Base-by-base conservation (phyloP, 1,140 invertebrate species). In the Anastrepha obliqua region DNA sequence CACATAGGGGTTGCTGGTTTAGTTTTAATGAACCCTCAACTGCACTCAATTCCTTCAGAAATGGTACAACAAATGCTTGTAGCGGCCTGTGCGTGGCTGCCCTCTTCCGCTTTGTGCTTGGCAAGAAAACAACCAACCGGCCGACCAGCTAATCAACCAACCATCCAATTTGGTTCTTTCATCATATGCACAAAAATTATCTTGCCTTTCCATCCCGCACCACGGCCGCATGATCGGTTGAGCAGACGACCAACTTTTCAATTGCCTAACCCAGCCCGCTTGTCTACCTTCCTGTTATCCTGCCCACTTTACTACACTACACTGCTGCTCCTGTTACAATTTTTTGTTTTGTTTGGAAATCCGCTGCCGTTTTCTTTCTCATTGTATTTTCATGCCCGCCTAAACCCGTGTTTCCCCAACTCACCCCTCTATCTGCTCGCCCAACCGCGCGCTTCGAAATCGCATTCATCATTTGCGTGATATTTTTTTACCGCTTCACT, bases 11-110 rank as follows among this genome's bases (percentile, higher is more conserved):
- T 86, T 86, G 58, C 29, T 65, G 85, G 85, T 20, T 86, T 65
- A 86, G 29, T 86, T 86, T 86, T 86, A 86, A 86, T 86, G 44
- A 86, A 60, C 59, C 58, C 85, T 86, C 85, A 59, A 11, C 15
- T 62, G 8, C 15, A n/a, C 1, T 81, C 8, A 81, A 29, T n/a
- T 11, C 3, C 29, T 17, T 78, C 51, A 55, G 51, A 55, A 55
- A 55, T 6, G 6, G 2, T 62, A n/a, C n/a, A 51, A 2, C 74
- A 81, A n/a, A 29, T 2, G 7, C n/a, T 13, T 81, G 2, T 1
- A 51, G 11, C 3, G 7, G 39, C 42, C n/a, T 2, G n/a, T 6
- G 2, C 0, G 6, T 55, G 17, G 42, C 3, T 81, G 47, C 47
- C 17, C 17, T 20, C 1, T 39, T 44, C n/a, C 17, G n/a, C 74